Evolutionary conservation across 2,888 invertebrate species (phyloP), one percentile per base, ranked within the genome.

Genomic region (Orthosia incerta): DNA sequence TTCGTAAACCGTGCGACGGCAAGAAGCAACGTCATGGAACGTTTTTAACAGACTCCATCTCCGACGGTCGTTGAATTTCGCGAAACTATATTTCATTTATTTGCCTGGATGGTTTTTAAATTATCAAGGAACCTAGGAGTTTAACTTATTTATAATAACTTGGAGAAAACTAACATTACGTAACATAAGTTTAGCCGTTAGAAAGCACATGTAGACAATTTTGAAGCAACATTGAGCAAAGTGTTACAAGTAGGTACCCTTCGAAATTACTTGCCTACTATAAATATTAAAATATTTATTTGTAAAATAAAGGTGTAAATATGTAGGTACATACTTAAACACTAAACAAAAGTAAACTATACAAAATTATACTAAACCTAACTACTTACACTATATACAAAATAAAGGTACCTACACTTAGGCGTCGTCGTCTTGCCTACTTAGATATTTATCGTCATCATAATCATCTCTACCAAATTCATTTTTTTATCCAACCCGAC

Each of bases 61-160:
- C 16, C 50, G 18, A 46, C 16, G 13, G n/a, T 48, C n/a, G 2
- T 11, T 50, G 20, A 9, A 31, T 74, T 74, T 57, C 45, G 11
- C 20, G 5, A 18, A 53, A 51, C 20, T 50, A 75, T n/a, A 26
- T 57, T 72, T 3, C 7, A 45, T 50, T 71, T 23, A 18, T 16
- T 16, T 45, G n/a, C 48, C 16, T 59, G 39, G 39, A 57, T 23
- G 39, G n/a, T n/a, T 23, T 16, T 15, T n/a, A 15, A 48, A n/a
- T 39, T 57, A n/a, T 16, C 4, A n/a, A 12, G 3, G 15, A 9
- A 39, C 1, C 39, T 20, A 70, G 51, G 20, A 15, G 12, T 15
- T 18, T 39, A 4, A 2, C 46, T 48, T 7, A 18, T 23, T 15
- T 2, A 26, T 15, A 26, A 13, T 18, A 71, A 13, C 46, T 20